Conservation (phyloP, 2,888 invertebrate genomes). For the Dicranocentrus wangi region DNA sequence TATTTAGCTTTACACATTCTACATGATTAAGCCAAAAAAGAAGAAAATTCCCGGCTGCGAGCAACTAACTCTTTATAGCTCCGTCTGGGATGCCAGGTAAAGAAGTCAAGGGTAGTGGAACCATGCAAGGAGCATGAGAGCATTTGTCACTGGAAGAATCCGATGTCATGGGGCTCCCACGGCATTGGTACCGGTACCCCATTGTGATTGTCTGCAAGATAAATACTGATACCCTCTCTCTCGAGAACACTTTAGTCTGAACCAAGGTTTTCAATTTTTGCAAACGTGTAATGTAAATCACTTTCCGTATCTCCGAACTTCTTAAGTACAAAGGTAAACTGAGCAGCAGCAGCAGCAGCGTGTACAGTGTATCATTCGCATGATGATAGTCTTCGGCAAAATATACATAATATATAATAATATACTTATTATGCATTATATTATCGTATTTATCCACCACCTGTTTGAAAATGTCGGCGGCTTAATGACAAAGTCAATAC, state of each 20-base stretch:
- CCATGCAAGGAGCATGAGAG: slow-evolving; percentile 20
- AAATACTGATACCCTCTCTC: slow-evolving; percentile 14
- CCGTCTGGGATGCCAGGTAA: no score
- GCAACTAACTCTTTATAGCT: no score
- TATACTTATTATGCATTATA: slow-evolving; percentile 5
- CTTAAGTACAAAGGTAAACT: slow-evolving; percentile 1
- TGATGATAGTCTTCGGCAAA: not conserved
- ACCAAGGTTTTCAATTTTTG: slow-evolving; percentile 13
- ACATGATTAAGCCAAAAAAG: no score
- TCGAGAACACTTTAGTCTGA: not conserved
- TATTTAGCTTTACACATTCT: no score
- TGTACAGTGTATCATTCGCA: slow-evolving; percentile 10
- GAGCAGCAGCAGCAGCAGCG: no score
- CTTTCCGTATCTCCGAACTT: not conserved
- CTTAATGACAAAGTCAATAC: slow-evolving; percentile 72
- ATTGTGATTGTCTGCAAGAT: slow-evolving; percentile 51
- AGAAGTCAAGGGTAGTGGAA: no score
- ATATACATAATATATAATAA: slow-evolving; percentile 7
- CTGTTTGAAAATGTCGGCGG: slow-evolving; percentile 66
- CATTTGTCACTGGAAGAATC: slow-evolving; percentile 71
- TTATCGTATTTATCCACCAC: no score
- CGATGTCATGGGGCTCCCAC: slow-evolving; percentile 70
- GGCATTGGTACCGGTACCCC: slow-evolving; percentile 58
- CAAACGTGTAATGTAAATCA: slow-evolving; percentile 30
- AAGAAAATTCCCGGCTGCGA: no score